phyloP scores from a whole-genome alignment of 2,113 vertebrate genomes.

The Galeopterus variegatus region DNA sequence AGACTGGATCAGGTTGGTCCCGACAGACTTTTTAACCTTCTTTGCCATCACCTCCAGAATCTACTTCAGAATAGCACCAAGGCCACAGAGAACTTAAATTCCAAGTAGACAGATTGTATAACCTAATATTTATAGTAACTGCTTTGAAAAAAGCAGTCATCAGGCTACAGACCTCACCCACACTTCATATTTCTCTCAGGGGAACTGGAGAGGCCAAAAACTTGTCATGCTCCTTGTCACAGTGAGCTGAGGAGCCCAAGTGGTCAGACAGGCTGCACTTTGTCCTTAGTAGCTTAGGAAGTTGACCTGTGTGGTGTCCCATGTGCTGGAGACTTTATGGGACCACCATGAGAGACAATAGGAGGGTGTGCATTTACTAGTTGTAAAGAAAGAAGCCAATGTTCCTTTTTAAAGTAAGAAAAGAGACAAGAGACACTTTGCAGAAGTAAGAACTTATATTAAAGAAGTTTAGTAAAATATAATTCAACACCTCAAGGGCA shows the following conservation, averaged over 20 bases:
- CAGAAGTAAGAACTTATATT: neutral
- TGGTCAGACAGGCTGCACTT: fast-evolving
- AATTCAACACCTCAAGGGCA: neutral
- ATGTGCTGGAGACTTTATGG: neutral
- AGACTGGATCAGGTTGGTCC: neutral
- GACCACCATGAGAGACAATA: neutral
- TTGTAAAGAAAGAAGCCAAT: neutral
- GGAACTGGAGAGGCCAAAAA: neutral
- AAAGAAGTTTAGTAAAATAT: neutral
- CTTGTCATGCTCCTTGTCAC: neutral
- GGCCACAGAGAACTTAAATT: neutral
- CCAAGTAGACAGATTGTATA: neutral
- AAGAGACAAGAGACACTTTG: neutral
- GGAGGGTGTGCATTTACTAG: neutral
- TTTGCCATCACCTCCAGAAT: neutral
- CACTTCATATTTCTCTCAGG: neutral
- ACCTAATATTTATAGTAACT: neutral
- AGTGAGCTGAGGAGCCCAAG: neutral
- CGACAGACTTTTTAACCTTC: neutral
- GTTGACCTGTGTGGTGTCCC: fast-evolving
- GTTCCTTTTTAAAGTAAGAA: neutral
- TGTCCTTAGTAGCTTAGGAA: neutral
- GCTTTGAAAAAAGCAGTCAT: neutral
- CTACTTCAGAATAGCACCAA: neutral
- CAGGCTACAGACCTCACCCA: neutral